Percentiles rank a stretch among this genome's conserved stretches.
phyloP scores from a whole-genome alignment of 2,797 vertebrate genomes.

The Odontamblyopus lacepedii region DNA sequence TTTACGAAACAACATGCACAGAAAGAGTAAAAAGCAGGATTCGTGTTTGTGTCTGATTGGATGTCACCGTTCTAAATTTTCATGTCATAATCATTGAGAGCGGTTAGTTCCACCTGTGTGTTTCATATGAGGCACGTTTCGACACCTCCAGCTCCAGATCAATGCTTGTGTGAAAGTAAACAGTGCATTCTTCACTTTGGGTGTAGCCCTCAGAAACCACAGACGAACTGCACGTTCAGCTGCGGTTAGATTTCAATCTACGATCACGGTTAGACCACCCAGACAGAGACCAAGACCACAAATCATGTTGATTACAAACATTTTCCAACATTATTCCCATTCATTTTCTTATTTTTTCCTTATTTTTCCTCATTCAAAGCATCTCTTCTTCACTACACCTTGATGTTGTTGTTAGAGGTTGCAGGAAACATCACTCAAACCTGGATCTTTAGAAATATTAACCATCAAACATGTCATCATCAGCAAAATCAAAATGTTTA shows the following conservation, averaged over 20 bases:
- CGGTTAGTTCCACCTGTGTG: neutral
- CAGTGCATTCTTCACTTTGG: slow-evolving; percentile 6
- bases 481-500: neutral
- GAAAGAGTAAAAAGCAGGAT: neutral
- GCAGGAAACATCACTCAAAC: neutral
- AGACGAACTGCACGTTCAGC: neutral
- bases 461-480: neutral
- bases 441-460: neutral
- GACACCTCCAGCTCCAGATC: neutral
- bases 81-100: neutral
- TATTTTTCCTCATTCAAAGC: neutral
- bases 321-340: neutral
- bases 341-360: neutral
- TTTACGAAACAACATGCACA: neutral
- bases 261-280: neutral
- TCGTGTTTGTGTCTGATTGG: neutral
- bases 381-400: slow-evolving; percentile 6
- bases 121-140: neutral
- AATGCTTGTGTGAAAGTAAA: slow-evolving; percentile 1
- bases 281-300: neutral
- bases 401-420: neutral
- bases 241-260: neutral
- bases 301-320: neutral
- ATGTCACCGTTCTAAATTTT: neutral
- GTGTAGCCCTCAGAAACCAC: neutral